Evolutionary conservation across 2,113 vertebrate species (phyloP).

Genomic region (Chiloscyllium plagiosum): DNA sequence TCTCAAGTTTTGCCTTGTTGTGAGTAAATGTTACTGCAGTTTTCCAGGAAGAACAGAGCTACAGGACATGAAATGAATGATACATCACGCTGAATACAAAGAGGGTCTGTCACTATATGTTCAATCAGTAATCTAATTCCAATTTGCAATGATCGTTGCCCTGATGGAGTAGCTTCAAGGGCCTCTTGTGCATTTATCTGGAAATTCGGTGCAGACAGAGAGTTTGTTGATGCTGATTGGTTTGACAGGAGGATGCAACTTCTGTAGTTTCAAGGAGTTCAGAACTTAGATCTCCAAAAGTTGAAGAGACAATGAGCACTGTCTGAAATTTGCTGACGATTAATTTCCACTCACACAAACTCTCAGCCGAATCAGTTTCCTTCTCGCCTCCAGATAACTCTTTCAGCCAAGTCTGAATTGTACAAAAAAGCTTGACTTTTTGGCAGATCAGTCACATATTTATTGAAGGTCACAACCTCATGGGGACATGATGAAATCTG

Average conservation of each 20-base stretch:
- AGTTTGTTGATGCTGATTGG: neutral
- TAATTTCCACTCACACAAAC: neutral
- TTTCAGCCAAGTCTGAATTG: neutral
- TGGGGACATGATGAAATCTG: neutral
- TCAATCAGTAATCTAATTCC: neutral
- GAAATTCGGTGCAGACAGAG: neutral
- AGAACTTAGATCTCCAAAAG: neutral
- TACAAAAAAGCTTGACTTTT: neutral
- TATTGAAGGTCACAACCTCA: neutral
- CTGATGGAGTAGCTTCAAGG: neutral
- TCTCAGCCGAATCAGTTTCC: neutral
- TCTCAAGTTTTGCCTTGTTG: neutral
- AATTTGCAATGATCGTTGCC: neutral
- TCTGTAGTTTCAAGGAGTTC: neutral
- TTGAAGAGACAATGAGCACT: neutral
- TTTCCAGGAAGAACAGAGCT: neutral
- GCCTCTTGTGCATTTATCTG: neutral
- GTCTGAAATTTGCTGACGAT: neutral
- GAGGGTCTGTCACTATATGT: neutral
- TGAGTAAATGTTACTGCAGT: neutral
- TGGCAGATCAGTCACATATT: neutral
- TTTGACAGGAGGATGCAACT: neutral
- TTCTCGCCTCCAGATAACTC: neutral
- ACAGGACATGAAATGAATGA: neutral
- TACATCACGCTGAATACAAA: neutral